Evolutionary conservation across 1,140 invertebrate genomes (phyloP).

Genomic region (Zaprionus tsacasi): DNA sequence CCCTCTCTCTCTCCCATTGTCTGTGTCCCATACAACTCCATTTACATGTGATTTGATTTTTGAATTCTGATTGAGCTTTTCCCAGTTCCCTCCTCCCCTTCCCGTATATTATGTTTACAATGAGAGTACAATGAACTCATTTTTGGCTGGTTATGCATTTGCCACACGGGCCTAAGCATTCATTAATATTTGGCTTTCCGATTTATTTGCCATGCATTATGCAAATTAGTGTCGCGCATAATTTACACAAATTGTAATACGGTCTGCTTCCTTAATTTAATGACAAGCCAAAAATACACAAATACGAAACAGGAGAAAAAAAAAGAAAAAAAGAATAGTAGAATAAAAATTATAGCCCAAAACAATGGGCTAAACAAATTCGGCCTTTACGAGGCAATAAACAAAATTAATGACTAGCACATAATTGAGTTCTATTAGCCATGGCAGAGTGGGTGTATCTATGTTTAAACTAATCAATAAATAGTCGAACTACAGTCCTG

Average conservation of each 20-base stretch:
- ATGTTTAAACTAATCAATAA: constrained; percentile 11
- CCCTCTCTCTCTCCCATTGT: not conserved
- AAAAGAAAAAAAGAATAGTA: not conserved
- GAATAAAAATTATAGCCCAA: constrained; percentile 34
- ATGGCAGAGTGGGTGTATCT: not conserved
- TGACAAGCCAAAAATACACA: constrained; percentile 45
- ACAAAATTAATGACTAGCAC: constrained; percentile 42
- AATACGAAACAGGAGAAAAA: too few relatives aligned
- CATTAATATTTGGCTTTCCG: constrained; percentile 73
- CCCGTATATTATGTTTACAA: constrained; percentile 57
- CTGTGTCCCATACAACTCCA: constrained; percentile 5
- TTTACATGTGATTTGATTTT: constrained; percentile 58
- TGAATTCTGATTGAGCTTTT: constrained; percentile 78
- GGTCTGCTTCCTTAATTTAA: constrained; percentile 74
- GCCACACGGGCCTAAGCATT: constrained; percentile 46
- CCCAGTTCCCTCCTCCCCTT: not conserved
- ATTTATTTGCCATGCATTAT: constrained; percentile 73
- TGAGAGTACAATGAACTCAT: constrained; percentile 32
- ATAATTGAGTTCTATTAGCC: constrained; percentile 34
- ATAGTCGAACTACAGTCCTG: not conserved
- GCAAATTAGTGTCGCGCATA: constrained; percentile 70
- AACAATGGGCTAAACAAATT: constrained; percentile 21
- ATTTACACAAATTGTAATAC: constrained; percentile 67
- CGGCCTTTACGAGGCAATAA: constrained; percentile 20
- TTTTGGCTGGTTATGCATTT: constrained; percentile 50